phyloP scores from a whole-genome alignment of 2,797 vertebrate genomes.

The Hafferia zeledoni region DNA sequence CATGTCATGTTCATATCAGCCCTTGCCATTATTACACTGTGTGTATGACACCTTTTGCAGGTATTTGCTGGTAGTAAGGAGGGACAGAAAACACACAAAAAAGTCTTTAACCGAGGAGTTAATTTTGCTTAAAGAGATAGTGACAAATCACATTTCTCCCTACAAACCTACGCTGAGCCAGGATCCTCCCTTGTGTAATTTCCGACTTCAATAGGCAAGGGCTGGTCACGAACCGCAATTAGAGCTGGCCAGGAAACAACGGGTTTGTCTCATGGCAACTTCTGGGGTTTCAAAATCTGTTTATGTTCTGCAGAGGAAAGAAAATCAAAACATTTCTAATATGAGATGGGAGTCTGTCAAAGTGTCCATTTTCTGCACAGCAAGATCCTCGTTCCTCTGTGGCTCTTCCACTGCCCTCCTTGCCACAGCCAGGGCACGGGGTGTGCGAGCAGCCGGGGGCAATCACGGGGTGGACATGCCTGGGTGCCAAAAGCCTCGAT shows the following conservation, averaged over 20 bases:
- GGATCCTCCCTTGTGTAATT: not conserved
- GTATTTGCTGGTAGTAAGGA: not conserved
- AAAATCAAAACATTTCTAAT: slow-evolving; percentile 43
- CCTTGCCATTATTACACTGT: not conserved
- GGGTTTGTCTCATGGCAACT: slow-evolving; percentile 38
- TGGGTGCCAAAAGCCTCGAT: not conserved
- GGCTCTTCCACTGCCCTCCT: not conserved
- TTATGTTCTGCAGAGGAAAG: slow-evolving; percentile 43
- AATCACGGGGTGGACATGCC: fast-evolving
- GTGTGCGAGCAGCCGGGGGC: not conserved
- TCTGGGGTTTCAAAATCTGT: slow-evolving; percentile 60
- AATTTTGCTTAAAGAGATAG: not conserved
- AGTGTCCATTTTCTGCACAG: not conserved
- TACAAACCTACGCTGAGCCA: not conserved
- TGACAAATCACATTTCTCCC: not conserved
- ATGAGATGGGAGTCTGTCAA: not conserved
- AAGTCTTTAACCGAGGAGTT: not conserved
- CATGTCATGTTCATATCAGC: not conserved
- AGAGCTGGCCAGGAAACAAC: slow-evolving; percentile 19
- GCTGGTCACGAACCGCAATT: not conserved
- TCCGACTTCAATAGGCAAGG: slow-evolving; percentile 27
- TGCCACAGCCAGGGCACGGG: fast-evolving
- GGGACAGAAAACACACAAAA: not conserved
- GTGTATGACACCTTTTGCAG: not conserved
- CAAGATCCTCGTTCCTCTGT: fast-evolving